Base-by-base conservation (phyloP, 2,797 vertebrate genomes). In the Miichthys miiuy region DNA sequence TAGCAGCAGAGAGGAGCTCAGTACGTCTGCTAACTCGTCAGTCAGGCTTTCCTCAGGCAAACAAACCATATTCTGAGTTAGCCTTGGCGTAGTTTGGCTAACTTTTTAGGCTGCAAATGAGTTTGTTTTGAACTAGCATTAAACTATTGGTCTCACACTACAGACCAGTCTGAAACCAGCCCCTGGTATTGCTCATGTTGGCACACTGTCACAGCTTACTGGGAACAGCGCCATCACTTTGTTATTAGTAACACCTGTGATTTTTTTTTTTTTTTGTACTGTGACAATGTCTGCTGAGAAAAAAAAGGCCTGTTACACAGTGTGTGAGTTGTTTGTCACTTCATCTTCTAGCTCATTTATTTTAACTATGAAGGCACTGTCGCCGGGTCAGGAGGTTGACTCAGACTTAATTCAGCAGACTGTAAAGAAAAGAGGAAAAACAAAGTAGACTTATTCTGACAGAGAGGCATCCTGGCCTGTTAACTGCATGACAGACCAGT, bases 401-500 rank as follows among this genome's bases (percentile, higher is more conserved):
- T 86, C 6, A n/a, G 51, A 57, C 61, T 61, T 68, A 52, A 79
- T 81, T 79, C 54, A 72, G 65, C 27, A 27, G 52, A 54, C 48
- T 55, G 47, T 38, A 21, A 83, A 84, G 30, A 71, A 56, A 44
- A 23, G 20, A 13, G 3, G 61, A 57, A 44, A 61, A 58, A n/a
- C n/a, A 55, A 68, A 56, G 55, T 21, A 27, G 23, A 65, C 62
- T 58, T 42, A 67, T 82, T 81, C 30, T 77, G 55, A 78, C 52
- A 34, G 56, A 41, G 56, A 75, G 58, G 48, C 51, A 18, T 34
- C 58, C 68, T 68, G 48, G 58, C 60, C 23, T 11, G 46, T 64
- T 20, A 18, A 50, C 69, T 76, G 62, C 60, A 68, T 65, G 81
- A 68, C 57, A 68, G 64, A 80, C 54, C 79, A 64, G 83, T 70